phyloP scores from a whole-genome alignment of 1,140 invertebrate species.

The Drosophila persimilis region DNA sequence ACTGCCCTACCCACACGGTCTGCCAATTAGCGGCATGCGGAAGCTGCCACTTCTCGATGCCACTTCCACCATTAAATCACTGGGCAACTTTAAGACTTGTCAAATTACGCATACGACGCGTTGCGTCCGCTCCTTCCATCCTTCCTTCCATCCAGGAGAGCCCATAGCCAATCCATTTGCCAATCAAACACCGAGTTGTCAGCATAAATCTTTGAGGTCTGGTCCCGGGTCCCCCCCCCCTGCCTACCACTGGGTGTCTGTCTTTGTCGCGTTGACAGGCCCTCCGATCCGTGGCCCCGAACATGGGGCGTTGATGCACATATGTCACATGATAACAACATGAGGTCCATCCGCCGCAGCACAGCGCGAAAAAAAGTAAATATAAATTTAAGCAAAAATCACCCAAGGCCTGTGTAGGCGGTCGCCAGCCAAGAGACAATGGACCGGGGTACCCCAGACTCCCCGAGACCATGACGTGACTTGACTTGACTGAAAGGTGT shows the following conservation, averaged over 20 bases:
- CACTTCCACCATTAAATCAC: constrained; percentile 51
- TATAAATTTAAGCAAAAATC: constrained; percentile 80
- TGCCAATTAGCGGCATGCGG: constrained; percentile 76
- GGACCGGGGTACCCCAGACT: constrained; percentile 31
- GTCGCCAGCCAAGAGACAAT: constrained; percentile 53
- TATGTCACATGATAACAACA: constrained; percentile 81
- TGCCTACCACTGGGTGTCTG: constrained; percentile 40
- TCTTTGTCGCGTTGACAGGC: constrained; percentile 60
- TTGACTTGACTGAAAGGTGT: constrained; percentile 80
- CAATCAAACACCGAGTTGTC: constrained; percentile 71
- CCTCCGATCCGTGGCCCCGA: constrained; percentile 32
- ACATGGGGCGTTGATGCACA: constrained; percentile 80
- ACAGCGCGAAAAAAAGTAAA: constrained; percentile 38
- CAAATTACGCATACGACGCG: constrained; percentile 74
- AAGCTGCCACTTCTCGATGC: constrained; percentile 56
- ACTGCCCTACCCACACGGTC: not conserved
- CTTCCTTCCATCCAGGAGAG: not conserved
- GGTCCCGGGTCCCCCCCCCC: constrained; percentile 16
- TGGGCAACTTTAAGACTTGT: constrained; percentile 62
- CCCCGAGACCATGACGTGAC: constrained; percentile 30
- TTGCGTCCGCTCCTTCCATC: constrained; percentile 33
- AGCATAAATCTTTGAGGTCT: constrained; percentile 61
- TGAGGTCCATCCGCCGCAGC: constrained; percentile 56
- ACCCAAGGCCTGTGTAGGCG: constrained; percentile 70
- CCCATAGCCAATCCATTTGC: constrained; percentile 63